Evolutionary conservation across 2,888 invertebrate species (phyloP), one percentile per base, ranked within the genome.

Genomic region (Troilus luridus): DNA sequence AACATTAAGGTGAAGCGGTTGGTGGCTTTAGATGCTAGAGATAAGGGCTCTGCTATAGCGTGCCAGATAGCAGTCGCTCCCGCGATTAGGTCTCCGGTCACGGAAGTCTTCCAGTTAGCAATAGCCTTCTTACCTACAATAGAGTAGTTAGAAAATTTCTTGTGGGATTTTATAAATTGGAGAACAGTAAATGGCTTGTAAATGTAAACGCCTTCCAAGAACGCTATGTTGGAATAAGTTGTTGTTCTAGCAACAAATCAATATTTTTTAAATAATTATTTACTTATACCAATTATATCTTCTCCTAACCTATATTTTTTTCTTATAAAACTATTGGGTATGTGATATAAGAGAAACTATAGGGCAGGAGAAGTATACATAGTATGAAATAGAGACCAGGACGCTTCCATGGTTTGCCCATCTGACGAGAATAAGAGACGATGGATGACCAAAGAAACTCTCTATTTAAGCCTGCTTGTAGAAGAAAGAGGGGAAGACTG

Each of bases 61-160:
- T 85, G 85, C 56, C 56, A 56, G 85, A 54, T 56, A 85, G 85
- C n/a, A n/a, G 5, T n/a, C 12, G 10, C 85, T 56, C 9, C 54
- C n/a, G 56, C 56, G 56, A 56, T 85, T 85, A 85, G 85, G 56
- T 21, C 56, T 19, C 56, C 21, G 6, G 85, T 85, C 85, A 85
- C 85, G 85, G 85, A 85, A 85, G 85, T 56, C 85, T 85, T 85
- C 56, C 56, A 56, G 85, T n/a, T 85, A 85, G 56, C 81, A 19
- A 77, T 41, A 58, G 56, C 5, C 56, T 6, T 58, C 85, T 56
- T n/a, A n/a, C 3, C 41, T 56, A 6, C 85, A 11, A 85, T 56
- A 27, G 72, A 41, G 7, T 77, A 8, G 3, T 77, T 24, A 19
- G 8, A 77, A 17, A 27, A 41, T 41, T 77, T 19, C 27, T 19